phyloP scores from a whole-genome alignment of 2,113 vertebrate species.

The Hyaena hyaena region DNA sequence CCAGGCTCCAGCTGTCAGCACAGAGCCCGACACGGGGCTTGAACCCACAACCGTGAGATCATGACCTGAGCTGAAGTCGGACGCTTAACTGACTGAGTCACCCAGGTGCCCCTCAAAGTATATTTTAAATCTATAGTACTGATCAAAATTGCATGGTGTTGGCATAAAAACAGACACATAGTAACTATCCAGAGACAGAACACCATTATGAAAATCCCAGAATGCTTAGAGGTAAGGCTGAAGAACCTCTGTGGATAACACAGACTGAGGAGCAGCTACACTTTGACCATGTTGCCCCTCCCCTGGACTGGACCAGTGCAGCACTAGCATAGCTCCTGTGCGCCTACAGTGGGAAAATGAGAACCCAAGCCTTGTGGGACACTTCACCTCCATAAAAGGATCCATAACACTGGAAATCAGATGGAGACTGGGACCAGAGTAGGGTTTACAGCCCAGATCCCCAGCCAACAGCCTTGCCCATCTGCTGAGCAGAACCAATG shows the following conservation, averaged over 20 bases:
- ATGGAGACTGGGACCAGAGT: neutral
- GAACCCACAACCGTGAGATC: no score
- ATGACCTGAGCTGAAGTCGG: no score
- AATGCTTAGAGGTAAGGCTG: neutral
- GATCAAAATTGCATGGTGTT: neutral
- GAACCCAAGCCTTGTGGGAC: neutral
- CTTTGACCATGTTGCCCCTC: neutral
- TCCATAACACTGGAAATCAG: neutral
- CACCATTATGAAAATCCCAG: neutral
- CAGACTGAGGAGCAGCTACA: neutral
- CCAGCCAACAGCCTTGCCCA: neutral
- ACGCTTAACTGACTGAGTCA: no score
- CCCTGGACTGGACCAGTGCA: neutral
- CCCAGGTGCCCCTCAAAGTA: neutral
- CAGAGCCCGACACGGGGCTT: no score
- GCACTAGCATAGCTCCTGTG: neutral
- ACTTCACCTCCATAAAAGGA: neutral
- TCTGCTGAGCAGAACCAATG: neutral
- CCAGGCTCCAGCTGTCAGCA: no score
- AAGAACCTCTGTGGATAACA: neutral
- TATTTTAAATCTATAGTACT: neutral
- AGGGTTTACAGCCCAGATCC: neutral
- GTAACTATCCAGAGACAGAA: neutral
- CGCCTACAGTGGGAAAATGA: neutral
- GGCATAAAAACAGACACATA: neutral